A percentile compares a stretch with the other conserved stretches of the same genome.
Conservation (phyloP, 2,113 vertebrate species). For the Psittacula cyanocephala region DNA sequence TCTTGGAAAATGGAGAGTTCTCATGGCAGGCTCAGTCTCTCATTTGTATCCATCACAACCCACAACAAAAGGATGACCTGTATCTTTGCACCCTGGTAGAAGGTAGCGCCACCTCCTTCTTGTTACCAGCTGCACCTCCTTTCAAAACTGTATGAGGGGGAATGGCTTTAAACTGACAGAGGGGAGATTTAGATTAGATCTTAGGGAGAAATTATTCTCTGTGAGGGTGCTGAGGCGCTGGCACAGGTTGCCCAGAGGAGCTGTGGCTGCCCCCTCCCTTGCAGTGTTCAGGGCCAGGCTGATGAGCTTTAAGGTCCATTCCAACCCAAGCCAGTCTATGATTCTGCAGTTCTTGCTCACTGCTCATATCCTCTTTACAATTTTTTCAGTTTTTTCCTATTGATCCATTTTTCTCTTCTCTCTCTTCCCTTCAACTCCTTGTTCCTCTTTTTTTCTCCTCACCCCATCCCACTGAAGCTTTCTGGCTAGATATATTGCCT, state of each 20-base stretch:
- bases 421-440: not conserved
- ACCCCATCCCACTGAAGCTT: not conserved
- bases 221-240: not conserved
- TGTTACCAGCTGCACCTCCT: not conserved
- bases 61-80: not conserved
- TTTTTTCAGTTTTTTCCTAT: not conserved
- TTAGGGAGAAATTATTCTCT: not conserved
- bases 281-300: not conserved
- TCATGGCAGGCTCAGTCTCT: not conserved
- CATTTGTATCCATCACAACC: not conserved
- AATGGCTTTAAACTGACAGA: not conserved
- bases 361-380: not conserved
- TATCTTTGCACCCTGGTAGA: fast-evolving
- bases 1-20: not conserved
- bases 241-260: not conserved
- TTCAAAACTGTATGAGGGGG: not conserved
- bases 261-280: not conserved
- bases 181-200: not conserved
- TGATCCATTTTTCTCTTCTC: conserved; percentile 3
- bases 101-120: not conserved
- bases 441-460: not conserved
- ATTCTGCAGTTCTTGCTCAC: not conserved
- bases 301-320: not conserved
- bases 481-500: not conserved
- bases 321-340: not conserved